Evolutionary conservation across 2,113 vertebrate species (phyloP), one percentile per base, ranked within the genome.

Genomic region (Bubo scandiacus): DNA sequence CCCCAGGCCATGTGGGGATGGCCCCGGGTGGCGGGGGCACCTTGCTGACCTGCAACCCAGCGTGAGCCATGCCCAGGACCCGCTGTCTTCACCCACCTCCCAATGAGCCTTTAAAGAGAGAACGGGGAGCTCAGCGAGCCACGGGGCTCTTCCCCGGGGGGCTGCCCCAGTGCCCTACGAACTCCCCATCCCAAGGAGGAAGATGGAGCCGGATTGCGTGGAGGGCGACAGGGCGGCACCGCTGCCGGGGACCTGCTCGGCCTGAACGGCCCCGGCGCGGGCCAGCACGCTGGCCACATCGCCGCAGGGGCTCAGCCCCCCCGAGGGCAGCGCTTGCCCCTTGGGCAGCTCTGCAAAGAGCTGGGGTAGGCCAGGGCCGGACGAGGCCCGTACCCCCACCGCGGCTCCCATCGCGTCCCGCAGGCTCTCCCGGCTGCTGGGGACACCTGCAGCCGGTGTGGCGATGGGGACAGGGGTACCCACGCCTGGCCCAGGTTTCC

Each of bases 401-500:
- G 14, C 21, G 4, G 81, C 63, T 45, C 59, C 23, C 61, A 10
- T 25, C 71, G 7, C 15, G 0, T 22, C 86, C 75, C 4, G 7
- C 3, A 12, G 40, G 29, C 63, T 62, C 20, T 52, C 36, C 70
- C 9, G 16, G 59, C 67, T 55, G 49, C 88, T 15, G 0, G 27
- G 22, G 40, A 45, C 1, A 9, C 87, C 81, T 62, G 27, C 47
- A 72, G 74, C 88, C 93, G 95, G 95, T 95, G 88, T 92, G 88
- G 57, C 1, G 2, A 29, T 6, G 2, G 5, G 40, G n/a, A 14
- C 38, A 2, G 57, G 16, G 3, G 57, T 12, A 32, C 51, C 70
- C 40, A 14, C 5, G 2, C 47, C 47, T 2, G 54, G 17, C 47
- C 15, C 43, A 1, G 32, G 15, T 27, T 58, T 27, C 25, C 54